Percentiles rank a stretch among this genome's conserved stretches.
Conservation (phyloP, 2,888 invertebrate genomes). For the Drosophila quinaria region DNA sequence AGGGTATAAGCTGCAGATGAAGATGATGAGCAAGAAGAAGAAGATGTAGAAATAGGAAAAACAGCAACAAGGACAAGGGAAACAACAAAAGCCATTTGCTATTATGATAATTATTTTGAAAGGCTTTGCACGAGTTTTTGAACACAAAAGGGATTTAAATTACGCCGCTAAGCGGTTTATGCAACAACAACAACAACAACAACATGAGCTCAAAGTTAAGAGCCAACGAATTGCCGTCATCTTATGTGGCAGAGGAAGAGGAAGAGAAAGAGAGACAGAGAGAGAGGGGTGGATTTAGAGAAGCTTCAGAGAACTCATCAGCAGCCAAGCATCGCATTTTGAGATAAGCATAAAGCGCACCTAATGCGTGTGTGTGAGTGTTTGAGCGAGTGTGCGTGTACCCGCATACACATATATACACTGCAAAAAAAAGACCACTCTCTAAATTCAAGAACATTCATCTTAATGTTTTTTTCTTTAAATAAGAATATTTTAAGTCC, state of each 20-base stretch:
- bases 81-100: constrained; percentile 57
- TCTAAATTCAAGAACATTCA: too few species aligned
- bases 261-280: not conserved
- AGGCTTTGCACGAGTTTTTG: constrained; percentile 72
- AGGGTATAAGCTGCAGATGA: constrained; percentile 10
- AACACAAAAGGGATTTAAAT: constrained; percentile 78
- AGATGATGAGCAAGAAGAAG: constrained; percentile 3
- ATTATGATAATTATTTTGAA: constrained; percentile 75
- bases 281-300: not conserved
- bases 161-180: constrained; percentile 78
- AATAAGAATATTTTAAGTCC: too few species aligned
- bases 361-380: constrained; percentile 54
- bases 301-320: constrained; percentile 65
- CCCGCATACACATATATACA: constrained; percentile 39
- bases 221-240: constrained; percentile 61
- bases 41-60: not conserved
- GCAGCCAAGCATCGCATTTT: constrained; percentile 75
- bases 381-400: constrained; percentile 4
- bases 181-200: constrained; percentile 42
- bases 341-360: constrained; percentile 77
- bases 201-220: constrained; percentile 56
- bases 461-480: too few species aligned
- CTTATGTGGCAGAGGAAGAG: constrained; percentile 21
- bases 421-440: too few species aligned
- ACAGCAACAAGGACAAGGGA: constrained; percentile 23